Evolutionary conservation across 2,113 vertebrate species (phyloP), one percentile per base, ranked within the genome.

Genomic region (Chascanopsetta lugubris): DNA sequence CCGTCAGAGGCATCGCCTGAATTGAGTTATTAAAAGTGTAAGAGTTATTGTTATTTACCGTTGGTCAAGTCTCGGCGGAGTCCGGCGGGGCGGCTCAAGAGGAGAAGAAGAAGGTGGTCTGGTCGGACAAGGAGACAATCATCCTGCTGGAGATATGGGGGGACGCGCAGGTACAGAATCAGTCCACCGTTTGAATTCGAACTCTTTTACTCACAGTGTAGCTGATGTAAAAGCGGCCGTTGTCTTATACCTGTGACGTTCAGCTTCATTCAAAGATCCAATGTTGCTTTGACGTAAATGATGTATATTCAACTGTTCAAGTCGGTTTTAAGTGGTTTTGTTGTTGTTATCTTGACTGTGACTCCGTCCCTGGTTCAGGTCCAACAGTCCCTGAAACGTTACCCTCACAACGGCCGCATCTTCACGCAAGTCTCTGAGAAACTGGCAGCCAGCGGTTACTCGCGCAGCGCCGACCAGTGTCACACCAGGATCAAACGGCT

Each of bases 111-210:
- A 92, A 92, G 60, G 89, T 92, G 1, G 87, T 88, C 4, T 92
- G 91, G 91, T 88, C 88, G 0, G 90, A 92, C 72, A 87, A 85
- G 50, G 91, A 92, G 81, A 92, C 91, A 6, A 40, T 91, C 58
- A 90, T 89, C 66, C 91, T 92, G 4, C 80, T 92, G 56, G 89
- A 92, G 72, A 67, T 90, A 47, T 92, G 91, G 91, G 90, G 91
- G 17, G 84, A 92, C 26, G 18, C 76, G 9, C 85, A 89, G 83
- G 89, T 87, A 51, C 3, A 24, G 15, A 2, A 30, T 2, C 6
- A 13, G n/a, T n/a, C n/a, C n/a, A n/a, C n/a, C n/a, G n/a, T n/a
- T n/a, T n/a, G n/a, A n/a, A n/a, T n/a, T n/a, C n/a, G n/a, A n/a
- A n/a, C n/a, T n/a, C n/a, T n/a, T n/a, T n/a, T n/a, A n/a, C n/a